A percentile compares a stretch with the other conserved stretches of the same genome.
These are phyloP conservation scores for Lepus americanus DNA, from an alignment of 2,113 vertebrate species.

Conservation along the genomic window DNA sequence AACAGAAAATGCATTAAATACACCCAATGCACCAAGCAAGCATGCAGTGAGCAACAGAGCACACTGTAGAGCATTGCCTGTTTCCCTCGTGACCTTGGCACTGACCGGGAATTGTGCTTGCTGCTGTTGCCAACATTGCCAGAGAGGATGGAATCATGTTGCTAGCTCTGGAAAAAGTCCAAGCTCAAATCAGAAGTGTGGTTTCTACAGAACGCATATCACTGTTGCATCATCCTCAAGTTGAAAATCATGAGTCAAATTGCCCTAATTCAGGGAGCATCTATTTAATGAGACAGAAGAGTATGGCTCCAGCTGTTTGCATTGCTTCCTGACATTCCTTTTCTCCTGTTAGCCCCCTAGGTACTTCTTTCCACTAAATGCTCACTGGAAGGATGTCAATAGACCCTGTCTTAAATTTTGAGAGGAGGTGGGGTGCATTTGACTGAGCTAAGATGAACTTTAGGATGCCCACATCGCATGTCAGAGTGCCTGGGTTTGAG, in stretches of 20 bases:
- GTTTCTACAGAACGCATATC: neutral
- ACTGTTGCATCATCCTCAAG: neutral
- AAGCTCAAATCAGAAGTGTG: neutral
- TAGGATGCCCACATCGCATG: too few species aligned
- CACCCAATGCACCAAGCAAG: neutral
- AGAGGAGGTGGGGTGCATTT: too few species aligned
- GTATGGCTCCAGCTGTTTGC: neutral
- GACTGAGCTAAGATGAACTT: too few species aligned
- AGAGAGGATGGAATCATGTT: neutral
- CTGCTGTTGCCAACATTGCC: neutral
- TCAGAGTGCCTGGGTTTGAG: too few species aligned
- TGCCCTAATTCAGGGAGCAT: neutral
- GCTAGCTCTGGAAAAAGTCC: neutral
- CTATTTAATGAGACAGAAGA: neutral
- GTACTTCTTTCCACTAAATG: slow-evolving; percentile 8
- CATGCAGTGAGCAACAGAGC: neutral
- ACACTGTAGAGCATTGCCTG: neutral
- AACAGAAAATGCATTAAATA: neutral
- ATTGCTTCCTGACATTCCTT: slow-evolving; percentile 4
- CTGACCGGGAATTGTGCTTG: too few species aligned
- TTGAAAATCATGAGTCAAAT: neutral
- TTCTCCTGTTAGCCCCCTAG: neutral
- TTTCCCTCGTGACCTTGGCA: neutral
- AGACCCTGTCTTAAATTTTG: slow-evolving; percentile 35
- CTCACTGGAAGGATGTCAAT: neutral